phyloP scores from a whole-genome alignment of 2,888 invertebrate species.

The Conus canariensis region DNA sequence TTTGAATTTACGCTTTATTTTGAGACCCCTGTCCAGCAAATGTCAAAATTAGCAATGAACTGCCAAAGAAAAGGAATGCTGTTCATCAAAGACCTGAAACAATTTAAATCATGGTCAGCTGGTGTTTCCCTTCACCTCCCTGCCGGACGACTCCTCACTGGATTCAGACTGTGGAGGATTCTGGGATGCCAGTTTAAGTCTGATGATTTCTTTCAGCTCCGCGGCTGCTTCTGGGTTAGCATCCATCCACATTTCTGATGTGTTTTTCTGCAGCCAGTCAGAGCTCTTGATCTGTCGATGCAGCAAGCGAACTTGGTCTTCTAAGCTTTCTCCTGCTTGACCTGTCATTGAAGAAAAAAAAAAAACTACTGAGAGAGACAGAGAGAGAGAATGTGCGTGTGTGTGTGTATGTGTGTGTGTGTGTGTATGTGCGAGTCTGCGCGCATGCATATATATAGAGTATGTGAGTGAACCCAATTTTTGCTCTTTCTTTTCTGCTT shows the following conservation, averaged over 20 bases:
- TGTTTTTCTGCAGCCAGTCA: constrained; percentile 68
- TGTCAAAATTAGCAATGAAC: too few species aligned
- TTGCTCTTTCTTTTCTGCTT: too few species aligned
- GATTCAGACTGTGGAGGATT: not conserved
- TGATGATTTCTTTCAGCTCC: constrained; percentile 56
- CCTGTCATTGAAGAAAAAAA: not conserved
- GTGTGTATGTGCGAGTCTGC: too few species aligned
- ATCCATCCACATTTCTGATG: constrained; percentile 64
- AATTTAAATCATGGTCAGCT: too few species aligned
- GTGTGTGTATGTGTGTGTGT: too few species aligned
- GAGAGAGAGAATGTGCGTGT: not conserved
- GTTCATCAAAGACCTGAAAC: too few species aligned
- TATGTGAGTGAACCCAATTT: too few species aligned
- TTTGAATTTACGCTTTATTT: too few species aligned
- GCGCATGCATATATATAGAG: too few species aligned
- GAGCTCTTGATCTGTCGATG: constrained; percentile 58
- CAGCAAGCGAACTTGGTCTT: constrained; percentile 56
- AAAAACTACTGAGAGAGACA: not conserved
- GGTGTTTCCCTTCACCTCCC: too few species aligned
- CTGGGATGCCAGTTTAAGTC: constrained; percentile 17
- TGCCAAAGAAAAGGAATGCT: too few species aligned
- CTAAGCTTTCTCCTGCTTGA: constrained; percentile 50
- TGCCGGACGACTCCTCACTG: not conserved
- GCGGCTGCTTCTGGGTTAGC: constrained; percentile 68
- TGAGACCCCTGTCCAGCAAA: too few species aligned